phyloP scores from a whole-genome alignment of 2,113 vertebrate genomes.

The Rana temporaria region DNA sequence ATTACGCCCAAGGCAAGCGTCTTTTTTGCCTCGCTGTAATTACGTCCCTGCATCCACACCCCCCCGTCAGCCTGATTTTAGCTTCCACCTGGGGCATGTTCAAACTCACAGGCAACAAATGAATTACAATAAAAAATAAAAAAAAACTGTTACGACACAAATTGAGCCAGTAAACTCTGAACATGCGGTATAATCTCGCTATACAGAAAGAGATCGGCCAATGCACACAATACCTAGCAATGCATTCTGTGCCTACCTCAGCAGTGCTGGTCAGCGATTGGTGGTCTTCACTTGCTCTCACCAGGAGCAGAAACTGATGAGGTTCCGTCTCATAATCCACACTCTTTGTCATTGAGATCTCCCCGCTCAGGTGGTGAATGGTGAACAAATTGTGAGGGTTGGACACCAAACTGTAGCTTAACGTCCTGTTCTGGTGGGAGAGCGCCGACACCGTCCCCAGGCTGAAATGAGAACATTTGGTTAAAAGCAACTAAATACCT shows the following conservation, averaged over 20 bases:
- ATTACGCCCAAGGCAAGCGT: no score
- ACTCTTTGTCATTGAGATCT: slow-evolving; percentile 77
- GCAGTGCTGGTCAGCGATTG: slow-evolving; percentile 79
- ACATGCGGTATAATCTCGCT: no score
- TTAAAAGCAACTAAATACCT: background rate
- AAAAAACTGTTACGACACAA: no score
- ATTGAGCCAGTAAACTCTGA: no score
- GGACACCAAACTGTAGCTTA: slow-evolving; percentile 84
- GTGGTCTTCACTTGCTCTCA: slow-evolving; percentile 78
- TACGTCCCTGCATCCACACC: no score
- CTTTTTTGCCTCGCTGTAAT: no score
- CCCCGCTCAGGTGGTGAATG: slow-evolving; percentile 76
- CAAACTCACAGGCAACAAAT: no score
- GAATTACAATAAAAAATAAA: no score
- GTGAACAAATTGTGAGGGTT: slow-evolving; percentile 86
- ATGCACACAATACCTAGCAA: background rate
- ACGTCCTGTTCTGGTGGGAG: slow-evolving; percentile 84
- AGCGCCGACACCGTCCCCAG: slow-evolving; percentile 82
- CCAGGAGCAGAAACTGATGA: slow-evolving; percentile 80
- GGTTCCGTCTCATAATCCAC: slow-evolving; percentile 86
- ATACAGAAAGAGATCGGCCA: no score
- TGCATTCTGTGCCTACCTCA: slow-evolving; percentile 72
- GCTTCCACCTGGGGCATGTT: no score
- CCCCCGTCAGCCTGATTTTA: no score
- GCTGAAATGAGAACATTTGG: slow-evolving; percentile 63